Evolutionary conservation across 2,888 invertebrate genomes (phyloP).

Genomic region (Euproctis similis): DNA sequence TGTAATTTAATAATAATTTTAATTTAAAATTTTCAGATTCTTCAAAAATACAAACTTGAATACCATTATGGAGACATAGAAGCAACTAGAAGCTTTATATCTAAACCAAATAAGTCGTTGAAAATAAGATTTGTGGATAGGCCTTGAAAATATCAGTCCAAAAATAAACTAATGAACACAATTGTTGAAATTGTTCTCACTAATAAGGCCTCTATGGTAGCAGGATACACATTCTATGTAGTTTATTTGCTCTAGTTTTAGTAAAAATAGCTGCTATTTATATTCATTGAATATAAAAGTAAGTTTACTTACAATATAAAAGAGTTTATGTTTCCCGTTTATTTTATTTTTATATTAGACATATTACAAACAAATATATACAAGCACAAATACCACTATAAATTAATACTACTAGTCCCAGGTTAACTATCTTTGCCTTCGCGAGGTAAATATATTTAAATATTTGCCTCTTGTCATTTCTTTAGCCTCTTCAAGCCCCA

Average conservation of each 20-base stretch:
- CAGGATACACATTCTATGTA: too few species aligned
- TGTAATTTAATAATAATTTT: not conserved
- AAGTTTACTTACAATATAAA: too few species aligned
- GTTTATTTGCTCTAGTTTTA: too few species aligned
- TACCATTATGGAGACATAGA: constrained; percentile 80
- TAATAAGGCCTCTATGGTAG: too few species aligned
- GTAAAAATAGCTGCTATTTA: too few species aligned
- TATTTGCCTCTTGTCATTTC: constrained; percentile 98
- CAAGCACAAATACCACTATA: not conserved
- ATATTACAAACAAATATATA: too few species aligned
- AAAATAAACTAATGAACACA: too few species aligned
- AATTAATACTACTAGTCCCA: constrained; percentile 3
- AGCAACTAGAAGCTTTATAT: constrained; percentile 74
- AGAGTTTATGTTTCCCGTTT: too few species aligned
- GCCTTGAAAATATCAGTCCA: too few species aligned
- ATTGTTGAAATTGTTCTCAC: too few species aligned
- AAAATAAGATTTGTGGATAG: constrained; percentile 80
- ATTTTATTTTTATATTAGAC: too few species aligned
- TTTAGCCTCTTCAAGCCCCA: constrained; percentile 95
- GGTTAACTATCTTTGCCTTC: constrained; percentile 40
- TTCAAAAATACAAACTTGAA: constrained; percentile 78
- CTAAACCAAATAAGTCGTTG: constrained; percentile 76
- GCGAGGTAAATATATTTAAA: constrained; percentile 84
- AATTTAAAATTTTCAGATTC: constrained; percentile 71
- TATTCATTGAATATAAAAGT: too few species aligned